Percentiles rank a stretch among this genome's conserved stretches.
phyloP scores from a whole-genome alignment of 2,888 invertebrate genomes.

The Caenorhabditis panamensis region DNA sequence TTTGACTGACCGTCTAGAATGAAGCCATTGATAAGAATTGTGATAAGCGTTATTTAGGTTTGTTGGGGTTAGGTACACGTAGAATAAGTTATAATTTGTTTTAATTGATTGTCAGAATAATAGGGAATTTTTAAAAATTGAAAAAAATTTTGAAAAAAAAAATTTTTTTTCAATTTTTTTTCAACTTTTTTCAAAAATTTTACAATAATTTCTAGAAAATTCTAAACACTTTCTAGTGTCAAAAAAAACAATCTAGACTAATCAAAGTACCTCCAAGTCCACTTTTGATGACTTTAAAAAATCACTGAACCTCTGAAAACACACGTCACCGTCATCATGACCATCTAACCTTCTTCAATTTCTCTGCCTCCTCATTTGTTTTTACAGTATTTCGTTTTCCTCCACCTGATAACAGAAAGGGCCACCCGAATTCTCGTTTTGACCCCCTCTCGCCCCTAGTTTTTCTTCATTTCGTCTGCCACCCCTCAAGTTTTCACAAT shows the following conservation, averaged over 20 bases:
- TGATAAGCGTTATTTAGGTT: too few species aligned
- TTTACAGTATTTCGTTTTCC: background rate
- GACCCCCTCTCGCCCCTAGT: slow-evolving; percentile 5
- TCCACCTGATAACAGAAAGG: slow-evolving; percentile 7
- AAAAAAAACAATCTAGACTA: background rate
- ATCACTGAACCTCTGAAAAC: too few species aligned
- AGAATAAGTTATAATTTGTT: background rate
- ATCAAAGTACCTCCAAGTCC: background rate
- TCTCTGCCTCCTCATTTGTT: slow-evolving; percentile 3
- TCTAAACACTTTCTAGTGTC: background rate
- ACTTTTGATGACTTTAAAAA: too few species aligned
- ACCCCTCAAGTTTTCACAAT: too few species aligned
- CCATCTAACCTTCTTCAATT: background rate
- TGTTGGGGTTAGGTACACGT: background rate
- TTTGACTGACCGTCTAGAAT: slow-evolving; percentile 19
- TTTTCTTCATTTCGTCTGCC: background rate
- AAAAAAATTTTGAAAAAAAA: too few species aligned
- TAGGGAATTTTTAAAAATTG: background rate
- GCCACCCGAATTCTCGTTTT: slow-evolving; percentile 2
- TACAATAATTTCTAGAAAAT: slow-evolving; percentile 3
- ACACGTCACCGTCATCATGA: background rate
- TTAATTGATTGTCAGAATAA: background rate
- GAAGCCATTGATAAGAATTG: background rate
- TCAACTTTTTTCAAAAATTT: slow-evolving; percentile 1
- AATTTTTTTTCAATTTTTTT: background rate